Conservation (phyloP, 2,113 vertebrate species). For the Paralichthys olivaceus region DNA sequence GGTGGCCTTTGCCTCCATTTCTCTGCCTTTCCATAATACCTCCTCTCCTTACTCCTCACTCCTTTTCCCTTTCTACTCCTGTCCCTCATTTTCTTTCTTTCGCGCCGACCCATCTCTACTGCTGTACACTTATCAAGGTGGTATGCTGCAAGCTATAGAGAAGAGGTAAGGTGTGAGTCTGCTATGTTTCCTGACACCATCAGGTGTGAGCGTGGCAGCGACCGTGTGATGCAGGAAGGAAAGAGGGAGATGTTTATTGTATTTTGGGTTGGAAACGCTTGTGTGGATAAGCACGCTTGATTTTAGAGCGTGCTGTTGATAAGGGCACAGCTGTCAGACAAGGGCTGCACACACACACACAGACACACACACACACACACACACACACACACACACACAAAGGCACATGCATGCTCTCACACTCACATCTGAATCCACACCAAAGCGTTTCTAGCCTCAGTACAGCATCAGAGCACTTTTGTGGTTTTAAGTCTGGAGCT, state of each 20-base stretch:
- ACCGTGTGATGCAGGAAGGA: background rate
- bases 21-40: conserved; percentile 6
- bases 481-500: conserved; percentile 41
- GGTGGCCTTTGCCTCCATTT: conserved; percentile 13
- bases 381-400: conserved; percentile 5
- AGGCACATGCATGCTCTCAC: background rate
- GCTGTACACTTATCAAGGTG: background rate
- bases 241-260: background rate
- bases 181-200: background rate
- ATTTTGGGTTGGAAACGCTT: conserved; percentile 23
- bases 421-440: conserved; percentile 33
- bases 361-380: background rate
- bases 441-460: conserved; percentile 26
- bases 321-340: conserved; percentile 55
- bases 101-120: conserved; percentile 11
- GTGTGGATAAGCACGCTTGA: conserved; percentile 27
- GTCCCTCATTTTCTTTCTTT: conserved; percentile 3
- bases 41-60: conserved; percentile 9
- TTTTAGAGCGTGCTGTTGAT: conserved; percentile 32
- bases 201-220: background rate
- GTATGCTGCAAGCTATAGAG: conserved; percentile 7
- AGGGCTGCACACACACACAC: conserved; percentile 13
- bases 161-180: conserved; percentile 11
- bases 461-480: conserved; percentile 34
- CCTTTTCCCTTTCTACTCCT: conserved; percentile 5